phyloP scores from a whole-genome alignment of 1,140 invertebrate genomes.

The Aphaenogaster rudis region DNA sequence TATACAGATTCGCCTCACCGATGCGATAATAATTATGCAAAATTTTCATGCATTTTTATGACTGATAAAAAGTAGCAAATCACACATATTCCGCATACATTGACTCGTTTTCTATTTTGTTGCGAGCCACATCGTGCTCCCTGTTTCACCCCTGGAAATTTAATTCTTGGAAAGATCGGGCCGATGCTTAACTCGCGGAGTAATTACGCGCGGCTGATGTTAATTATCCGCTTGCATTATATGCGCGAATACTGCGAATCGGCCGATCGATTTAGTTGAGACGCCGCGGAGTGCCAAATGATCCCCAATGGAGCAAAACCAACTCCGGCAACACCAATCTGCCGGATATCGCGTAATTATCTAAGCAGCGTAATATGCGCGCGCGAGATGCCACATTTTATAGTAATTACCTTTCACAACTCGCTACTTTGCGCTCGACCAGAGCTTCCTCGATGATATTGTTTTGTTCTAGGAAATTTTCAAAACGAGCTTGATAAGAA shows the following conservation, averaged over 20 bases:
- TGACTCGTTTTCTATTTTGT: neutral
- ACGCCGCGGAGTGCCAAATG: slow-evolving; percentile 59
- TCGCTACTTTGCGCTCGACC: neutral
- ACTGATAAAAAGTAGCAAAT: neutral
- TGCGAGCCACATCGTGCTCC: neutral
- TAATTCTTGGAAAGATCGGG: slow-evolving; percentile 27
- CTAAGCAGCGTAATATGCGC: slow-evolving; percentile 38
- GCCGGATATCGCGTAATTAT: slow-evolving; percentile 76
- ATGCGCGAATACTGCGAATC: slow-evolving; percentile 55
- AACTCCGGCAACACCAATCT: slow-evolving; percentile 64
- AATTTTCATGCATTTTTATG: neutral
- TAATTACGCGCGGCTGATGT: slow-evolving; percentile 48
- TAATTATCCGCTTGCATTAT: slow-evolving; percentile 49
- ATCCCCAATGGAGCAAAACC: slow-evolving; percentile 69
- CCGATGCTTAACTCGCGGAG: neutral
- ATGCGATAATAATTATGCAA: neutral
- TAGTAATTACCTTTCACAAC: slow-evolving; percentile 57
- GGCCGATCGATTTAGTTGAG: slow-evolving; percentile 63
- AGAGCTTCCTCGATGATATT: slow-evolving; percentile 11
- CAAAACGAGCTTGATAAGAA: neutral
- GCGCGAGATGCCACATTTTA: slow-evolving; percentile 62
- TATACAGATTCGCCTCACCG: neutral
- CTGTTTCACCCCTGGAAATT: slow-evolving; percentile 61
- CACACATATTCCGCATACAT: neutral
- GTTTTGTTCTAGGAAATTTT: neutral